Evolutionary conservation across 53 echinoderm and acorn worm species (phyloP).

Genomic region (Pentamera pediparva): DNA sequence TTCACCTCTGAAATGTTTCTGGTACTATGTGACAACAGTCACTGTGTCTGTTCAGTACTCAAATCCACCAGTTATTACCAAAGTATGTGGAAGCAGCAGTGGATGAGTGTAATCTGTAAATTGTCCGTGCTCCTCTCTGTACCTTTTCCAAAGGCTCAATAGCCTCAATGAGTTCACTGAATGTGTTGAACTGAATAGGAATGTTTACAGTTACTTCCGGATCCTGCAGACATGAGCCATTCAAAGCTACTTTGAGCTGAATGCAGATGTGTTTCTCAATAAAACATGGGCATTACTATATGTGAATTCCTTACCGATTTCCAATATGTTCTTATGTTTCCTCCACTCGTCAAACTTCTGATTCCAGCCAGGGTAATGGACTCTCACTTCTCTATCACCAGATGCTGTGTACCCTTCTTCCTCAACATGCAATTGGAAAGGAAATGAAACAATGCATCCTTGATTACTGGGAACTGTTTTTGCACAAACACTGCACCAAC

Average conservation of each 20-base stretch:
- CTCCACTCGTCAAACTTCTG: constrained; percentile 1
- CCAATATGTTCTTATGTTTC: not conserved
- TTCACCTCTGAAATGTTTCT: not conserved
- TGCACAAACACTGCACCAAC: too few species aligned
- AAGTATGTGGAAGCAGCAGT: not conserved
- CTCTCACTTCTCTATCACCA: not conserved
- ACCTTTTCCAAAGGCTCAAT: not conserved
- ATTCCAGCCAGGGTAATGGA: not conserved
- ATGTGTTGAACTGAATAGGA: not conserved
- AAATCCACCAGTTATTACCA: not conserved
- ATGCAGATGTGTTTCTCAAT: not conserved
- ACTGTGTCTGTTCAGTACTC: not conserved
- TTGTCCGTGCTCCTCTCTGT: not conserved
- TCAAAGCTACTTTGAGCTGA: not conserved
- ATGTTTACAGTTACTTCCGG: constrained; percentile 1
- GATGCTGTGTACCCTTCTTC: not conserved
- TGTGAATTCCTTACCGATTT: not conserved
- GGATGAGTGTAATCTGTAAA: not conserved
- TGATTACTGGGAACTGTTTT: too few species aligned
- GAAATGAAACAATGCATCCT: not conserved
- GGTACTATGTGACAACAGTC: constrained; percentile 8
- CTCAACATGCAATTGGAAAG: not conserved
- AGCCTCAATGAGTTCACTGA: not conserved
- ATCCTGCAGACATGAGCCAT: not conserved
- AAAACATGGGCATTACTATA: not conserved